Base-by-base conservation (phyloP, 2,113 vertebrate genomes). In the Catharus minimus region DNA sequence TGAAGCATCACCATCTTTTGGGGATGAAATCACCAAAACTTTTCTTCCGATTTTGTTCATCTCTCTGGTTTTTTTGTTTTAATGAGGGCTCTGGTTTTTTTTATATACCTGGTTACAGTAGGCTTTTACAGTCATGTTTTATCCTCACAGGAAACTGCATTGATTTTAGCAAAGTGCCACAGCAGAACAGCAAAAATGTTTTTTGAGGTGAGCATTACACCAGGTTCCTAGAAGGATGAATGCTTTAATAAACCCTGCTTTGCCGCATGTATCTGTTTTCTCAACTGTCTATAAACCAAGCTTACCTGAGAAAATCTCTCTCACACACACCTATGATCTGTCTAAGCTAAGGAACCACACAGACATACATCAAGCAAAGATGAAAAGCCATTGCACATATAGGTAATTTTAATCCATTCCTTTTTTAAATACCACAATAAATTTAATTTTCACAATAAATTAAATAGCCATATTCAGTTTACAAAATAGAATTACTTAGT, bases 401-500 rank as follows among this genome's bases (percentile, higher is more conserved):
- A 97, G 87, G 93, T 97, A 95, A 97, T 97, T 98, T 98, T 98
- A 98, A 98, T 98, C 95, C 98, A 98, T 98, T 98, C 97, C 96
- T 93, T 97, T 97, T 97, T 98, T 97, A 98, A 98, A 97, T 98
- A 98, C 96, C 96, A 98, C 97, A 97, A 97, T 98, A 98, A 97
- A 98, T 98, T 98, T 98, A 97, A 98, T 98, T 98, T 97, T 97
- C 97, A 98, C 97, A 98, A 98, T 98, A 98, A 98, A 98, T 98
- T 98, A 98, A 98, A 98, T 98, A 97, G 97, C 95, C 97, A 98
- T 98, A 97, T 98, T 98, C 94, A 97, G 97, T 97, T 98, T 98
- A 98, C 98, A 98, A 98, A 98, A 98, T 98, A 98, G 97, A 98
- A 97, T 98, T 98, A 98, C 98, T 98, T 98, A 97, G 97, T 98